phyloP scores from a whole-genome alignment of 2,113 vertebrate genomes.

The Meleagris gallopavo region DNA sequence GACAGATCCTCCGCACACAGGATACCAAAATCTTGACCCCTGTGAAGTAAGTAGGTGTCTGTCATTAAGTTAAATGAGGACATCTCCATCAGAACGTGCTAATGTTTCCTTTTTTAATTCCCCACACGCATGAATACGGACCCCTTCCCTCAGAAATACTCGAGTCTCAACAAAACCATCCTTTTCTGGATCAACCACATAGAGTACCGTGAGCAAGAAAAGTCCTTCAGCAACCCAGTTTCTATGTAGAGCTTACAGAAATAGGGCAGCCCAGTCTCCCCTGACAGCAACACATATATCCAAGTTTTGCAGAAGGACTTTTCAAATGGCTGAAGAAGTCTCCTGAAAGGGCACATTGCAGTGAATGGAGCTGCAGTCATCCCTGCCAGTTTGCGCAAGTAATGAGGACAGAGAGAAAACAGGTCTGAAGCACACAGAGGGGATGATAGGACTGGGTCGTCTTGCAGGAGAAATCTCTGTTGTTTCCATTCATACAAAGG shows the following conservation, averaged over 20 bases:
- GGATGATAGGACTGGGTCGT: not conserved
- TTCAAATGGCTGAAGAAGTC: not conserved
- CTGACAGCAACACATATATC: accelerated
- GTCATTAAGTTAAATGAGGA: constrained; percentile 51
- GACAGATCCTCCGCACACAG: constrained; percentile 38
- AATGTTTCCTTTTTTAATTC: constrained; percentile 50
- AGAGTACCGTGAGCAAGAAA: not conserved
- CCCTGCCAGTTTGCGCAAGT: not conserved
- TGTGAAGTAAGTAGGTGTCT: constrained; percentile 58
- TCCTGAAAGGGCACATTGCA: not conserved
- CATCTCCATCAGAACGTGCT: not conserved
- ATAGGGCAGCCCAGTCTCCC: not conserved
- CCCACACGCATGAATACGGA: not conserved
- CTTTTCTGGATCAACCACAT: not conserved
- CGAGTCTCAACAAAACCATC: not conserved
- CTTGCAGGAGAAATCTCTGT: not conserved
- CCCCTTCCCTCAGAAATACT: constrained; percentile 8
- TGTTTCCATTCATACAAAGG: not conserved
- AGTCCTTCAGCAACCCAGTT: not conserved
- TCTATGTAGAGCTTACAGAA: not conserved
- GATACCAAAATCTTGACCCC: constrained; percentile 50
- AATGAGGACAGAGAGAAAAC: not conserved
- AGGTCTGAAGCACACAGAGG: accelerated
- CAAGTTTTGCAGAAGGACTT: not conserved
- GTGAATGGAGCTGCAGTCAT: not conserved